Base-by-base conservation (phyloP, 2,888 invertebrate genomes). In the Stomorhina lunata region DNA sequence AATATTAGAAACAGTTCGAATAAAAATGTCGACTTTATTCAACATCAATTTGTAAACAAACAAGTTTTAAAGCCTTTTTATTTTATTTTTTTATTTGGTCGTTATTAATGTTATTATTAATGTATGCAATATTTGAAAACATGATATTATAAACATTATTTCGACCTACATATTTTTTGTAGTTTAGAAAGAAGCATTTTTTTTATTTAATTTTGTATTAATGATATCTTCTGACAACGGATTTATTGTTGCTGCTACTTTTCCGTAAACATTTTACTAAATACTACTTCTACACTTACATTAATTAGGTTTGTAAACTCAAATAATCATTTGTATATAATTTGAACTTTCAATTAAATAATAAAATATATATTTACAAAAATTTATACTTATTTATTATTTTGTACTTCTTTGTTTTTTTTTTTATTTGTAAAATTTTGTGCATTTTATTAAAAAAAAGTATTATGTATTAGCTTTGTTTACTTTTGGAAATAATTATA, bases 181-280 rank as follows among this genome's bases (percentile, higher is more conserved):
- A 69, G 65, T 45, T 55, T 81, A 76, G 66, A 34, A 48, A 55
- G 2, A 57, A 68, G 40, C 57, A 55, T 15, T 48, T 63, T 63
- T 27, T 43, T 17, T 20, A 15, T 66, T 68, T 43, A 12, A 25
- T 32, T 55, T 63, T 1, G 59, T 43, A 66, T 48, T 68, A n/a
- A 29, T 72, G 50, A 40, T 27, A 53, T 75, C 48, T 65, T 66
- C 45, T 66, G 45, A 53, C 29, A 66, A 80, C 72, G 76, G 79
- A 80, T 78, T 80, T 80, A 84, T 85, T 85, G 84, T 81, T 85
- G 85, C 84, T 85, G 84, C 84, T 85, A 82, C 84, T 81, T 82
- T 83, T 76, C 61, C 63, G 53, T 63, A 71, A 78, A 71, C 12
- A 34, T 59, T 55, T 32, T n/a, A n/a, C n/a, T n/a, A 48, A 68